Conservation (phyloP, 2,797 vertebrate species). For the Sebastes reedi region DNA sequence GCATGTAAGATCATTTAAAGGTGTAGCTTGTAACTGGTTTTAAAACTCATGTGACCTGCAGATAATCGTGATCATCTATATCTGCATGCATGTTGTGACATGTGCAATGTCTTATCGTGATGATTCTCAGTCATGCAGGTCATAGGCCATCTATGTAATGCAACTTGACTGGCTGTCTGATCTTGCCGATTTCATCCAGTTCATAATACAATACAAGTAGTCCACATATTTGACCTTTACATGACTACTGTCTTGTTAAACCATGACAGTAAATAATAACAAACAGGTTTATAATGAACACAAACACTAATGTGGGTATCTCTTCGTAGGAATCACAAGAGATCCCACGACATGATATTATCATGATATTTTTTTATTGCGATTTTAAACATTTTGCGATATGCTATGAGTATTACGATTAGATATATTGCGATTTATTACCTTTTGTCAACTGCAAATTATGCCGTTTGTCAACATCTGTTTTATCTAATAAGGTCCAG, state of each 20-base stretch:
- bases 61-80: neutral
- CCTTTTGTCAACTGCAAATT: too few relatives aligned
- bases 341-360: too few relatives aligned
- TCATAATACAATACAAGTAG: neutral
- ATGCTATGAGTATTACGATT: too few relatives aligned
- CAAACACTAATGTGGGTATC: neutral
- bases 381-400: too few relatives aligned
- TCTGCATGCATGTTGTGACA: neutral
- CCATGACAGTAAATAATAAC: neutral
- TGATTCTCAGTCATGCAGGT: neutral
- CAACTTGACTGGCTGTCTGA: neutral
- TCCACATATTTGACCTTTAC: neutral
- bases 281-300: neutral
- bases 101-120: neutral
- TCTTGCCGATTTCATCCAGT: neutral
- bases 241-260: neutral
- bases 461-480: too few relatives aligned
- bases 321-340: too few relatives aligned
- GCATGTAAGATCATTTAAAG: slow-evolving; percentile 6
- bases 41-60: slow-evolving; percentile 4
- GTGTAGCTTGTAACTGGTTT: neutral
- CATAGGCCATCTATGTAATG: neutral
- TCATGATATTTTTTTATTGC: too few relatives aligned
- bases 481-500: too few relatives aligned
- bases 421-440: too few relatives aligned